Percentiles rank a stretch among this genome's conserved stretches.
phyloP scores from a whole-genome alignment of 2,113 vertebrate genomes.

The Paraplagusia blochii region DNA sequence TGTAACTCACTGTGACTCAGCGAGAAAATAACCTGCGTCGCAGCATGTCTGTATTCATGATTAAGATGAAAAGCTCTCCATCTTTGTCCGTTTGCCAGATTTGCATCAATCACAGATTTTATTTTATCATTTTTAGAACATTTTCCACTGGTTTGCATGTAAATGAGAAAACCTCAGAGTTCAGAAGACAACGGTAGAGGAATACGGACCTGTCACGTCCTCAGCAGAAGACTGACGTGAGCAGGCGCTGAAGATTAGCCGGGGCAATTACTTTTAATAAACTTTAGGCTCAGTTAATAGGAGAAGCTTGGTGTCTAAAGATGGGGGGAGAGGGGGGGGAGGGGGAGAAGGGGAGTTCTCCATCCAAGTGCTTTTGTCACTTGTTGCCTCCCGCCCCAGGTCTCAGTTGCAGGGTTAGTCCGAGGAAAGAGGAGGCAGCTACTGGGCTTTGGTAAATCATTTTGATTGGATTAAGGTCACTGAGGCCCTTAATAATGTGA shows the following conservation, averaged over 20 bases:
- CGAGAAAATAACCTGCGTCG: no score
- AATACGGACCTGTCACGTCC: slow-evolving; percentile 71
- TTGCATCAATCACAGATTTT: no score
- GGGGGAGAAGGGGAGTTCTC: no score
- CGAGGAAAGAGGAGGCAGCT: slow-evolving; percentile 72
- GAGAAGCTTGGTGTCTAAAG: slow-evolving; percentile 81
- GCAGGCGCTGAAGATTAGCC: slow-evolving; percentile 63
- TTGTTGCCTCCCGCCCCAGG: slow-evolving; percentile 70
- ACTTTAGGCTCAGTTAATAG: slow-evolving; percentile 81
- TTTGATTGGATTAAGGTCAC: slow-evolving; percentile 99
- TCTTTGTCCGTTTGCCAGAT: no score
- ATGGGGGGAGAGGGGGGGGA: no score
- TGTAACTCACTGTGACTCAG: no score
- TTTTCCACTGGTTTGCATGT: no score
- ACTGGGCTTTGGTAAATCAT: slow-evolving; percentile 88
- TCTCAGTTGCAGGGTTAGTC: slow-evolving; percentile 73
- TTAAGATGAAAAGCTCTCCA: no score
- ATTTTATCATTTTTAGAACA: no score
- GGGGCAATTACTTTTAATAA: slow-evolving; percentile 84
- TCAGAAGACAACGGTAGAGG: background rate
- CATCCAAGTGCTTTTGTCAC: slow-evolving; percentile 80
- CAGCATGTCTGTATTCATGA: no score
- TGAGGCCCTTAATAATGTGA: slow-evolving; percentile 90
- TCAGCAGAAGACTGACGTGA: slow-evolving; percentile 77
- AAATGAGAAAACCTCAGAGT: background rate